These are phyloP conservation scores for Gallinago jamesoni DNA, from an alignment of 2,113 vertebrate genomes.

Conservation along the genomic window DNA sequence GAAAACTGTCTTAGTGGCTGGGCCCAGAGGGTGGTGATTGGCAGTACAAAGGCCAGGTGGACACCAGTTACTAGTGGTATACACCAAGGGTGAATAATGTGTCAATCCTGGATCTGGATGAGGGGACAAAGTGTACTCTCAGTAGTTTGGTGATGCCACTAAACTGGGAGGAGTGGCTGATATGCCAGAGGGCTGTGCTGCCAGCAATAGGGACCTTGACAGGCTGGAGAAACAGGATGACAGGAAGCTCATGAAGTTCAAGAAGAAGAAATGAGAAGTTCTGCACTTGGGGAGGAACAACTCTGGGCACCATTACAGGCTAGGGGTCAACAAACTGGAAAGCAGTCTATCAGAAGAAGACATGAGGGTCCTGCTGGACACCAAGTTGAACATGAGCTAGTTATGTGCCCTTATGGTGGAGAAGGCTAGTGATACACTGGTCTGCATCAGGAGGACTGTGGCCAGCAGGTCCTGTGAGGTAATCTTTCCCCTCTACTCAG, in stretches of 20 bases:
- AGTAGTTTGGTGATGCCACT: background rate
- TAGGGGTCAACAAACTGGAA: background rate
- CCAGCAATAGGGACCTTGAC: background rate
- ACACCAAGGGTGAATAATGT: background rate
- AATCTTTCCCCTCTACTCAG: background rate
- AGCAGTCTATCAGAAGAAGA: background rate
- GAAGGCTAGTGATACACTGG: background rate
- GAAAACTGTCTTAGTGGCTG: background rate
- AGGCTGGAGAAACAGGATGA: background rate
- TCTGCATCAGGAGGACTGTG: background rate
- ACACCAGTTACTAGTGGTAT: too few species aligned
- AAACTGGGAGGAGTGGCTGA: background rate
- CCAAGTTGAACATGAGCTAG: background rate
- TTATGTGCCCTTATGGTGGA: too few species aligned
- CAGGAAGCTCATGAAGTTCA: background rate
- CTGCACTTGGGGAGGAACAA: background rate
- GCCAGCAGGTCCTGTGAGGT: background rate
- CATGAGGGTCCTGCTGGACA: background rate
- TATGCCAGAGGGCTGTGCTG: background rate
- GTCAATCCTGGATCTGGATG: background rate
- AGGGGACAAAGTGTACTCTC: background rate
- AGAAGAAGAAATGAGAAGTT: background rate
- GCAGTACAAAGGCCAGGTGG: background rate
- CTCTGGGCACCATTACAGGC: accelerated
- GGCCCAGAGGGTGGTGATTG: background rate